These are phyloP conservation scores for Anthoscopus minutus DNA, from an alignment of 2,113 vertebrate genomes.

Conservation along the genomic window DNA sequence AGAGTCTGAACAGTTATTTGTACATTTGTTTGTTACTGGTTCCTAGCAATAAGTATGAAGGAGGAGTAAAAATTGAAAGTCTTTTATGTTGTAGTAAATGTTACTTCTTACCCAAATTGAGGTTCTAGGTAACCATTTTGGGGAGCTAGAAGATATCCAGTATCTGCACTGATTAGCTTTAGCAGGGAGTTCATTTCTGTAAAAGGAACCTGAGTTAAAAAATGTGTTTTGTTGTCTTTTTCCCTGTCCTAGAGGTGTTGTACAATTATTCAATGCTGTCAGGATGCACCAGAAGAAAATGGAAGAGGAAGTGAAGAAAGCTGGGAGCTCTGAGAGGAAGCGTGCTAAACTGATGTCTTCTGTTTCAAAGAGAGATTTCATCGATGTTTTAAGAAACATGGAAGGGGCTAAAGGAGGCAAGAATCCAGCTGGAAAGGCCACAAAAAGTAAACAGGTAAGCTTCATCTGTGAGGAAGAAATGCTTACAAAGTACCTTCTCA, in stretches of 20 bases:
- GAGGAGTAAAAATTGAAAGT: background rate
- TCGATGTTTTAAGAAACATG: slow-evolving; percentile 79
- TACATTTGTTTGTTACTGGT: background rate
- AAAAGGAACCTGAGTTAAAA: background rate
- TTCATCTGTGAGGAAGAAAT: background rate
- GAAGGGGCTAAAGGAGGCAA: slow-evolving; percentile 31
- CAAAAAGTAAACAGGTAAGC: slow-evolving; percentile 65
- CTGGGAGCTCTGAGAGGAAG: slow-evolving; percentile 81
- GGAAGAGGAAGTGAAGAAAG: slow-evolving; percentile 81
- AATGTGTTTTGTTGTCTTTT: background rate
- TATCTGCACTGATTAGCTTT: background rate
- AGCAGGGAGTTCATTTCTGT: background rate
- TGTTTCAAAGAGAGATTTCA: slow-evolving; percentile 92
- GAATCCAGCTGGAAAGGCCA: background rate
- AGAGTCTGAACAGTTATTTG: background rate
- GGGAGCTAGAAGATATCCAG: background rate
- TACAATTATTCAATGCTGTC: slow-evolving; percentile 92
- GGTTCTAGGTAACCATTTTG: background rate
- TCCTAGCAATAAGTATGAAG: background rate
- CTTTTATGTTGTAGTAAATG: background rate
- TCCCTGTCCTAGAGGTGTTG: slow-evolving; percentile 78
- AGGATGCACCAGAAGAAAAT: slow-evolving; percentile 84
- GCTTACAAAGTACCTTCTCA: background rate
- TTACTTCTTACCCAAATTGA: background rate
- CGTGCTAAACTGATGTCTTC: slow-evolving; percentile 84